Percentiles rank a stretch among this genome's conserved stretches.
These are phyloP conservation scores for Gallinago undulata DNA, from an alignment of 2,113 vertebrate genomes.

Conservation along the genomic window DNA sequence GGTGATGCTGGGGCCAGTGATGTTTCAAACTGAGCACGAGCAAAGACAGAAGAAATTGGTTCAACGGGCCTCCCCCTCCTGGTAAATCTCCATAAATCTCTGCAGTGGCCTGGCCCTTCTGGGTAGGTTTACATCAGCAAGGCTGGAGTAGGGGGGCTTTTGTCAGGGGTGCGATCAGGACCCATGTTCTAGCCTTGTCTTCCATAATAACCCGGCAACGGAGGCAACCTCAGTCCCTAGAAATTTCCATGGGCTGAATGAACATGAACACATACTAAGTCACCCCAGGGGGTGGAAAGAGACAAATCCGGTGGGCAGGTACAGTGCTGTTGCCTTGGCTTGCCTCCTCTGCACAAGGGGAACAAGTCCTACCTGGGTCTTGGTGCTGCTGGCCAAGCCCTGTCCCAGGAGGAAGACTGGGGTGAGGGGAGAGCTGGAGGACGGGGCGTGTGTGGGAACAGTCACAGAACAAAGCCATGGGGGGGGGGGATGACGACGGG, in stretches of 20 bases:
- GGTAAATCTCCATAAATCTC: neutral
- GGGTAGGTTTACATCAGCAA: neutral
- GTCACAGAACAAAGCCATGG: neutral
- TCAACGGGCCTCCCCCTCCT: neutral
- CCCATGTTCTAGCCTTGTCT: neutral
- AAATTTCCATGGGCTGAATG: neutral
- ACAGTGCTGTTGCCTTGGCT: rapidly evolving
- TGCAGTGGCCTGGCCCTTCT: neutral
- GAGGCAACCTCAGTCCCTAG: neutral
- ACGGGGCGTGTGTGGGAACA: neutral
- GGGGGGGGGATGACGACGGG: neutral
- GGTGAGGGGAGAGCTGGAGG: rapidly evolving
- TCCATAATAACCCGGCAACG: neutral
- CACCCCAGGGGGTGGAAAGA: neutral
- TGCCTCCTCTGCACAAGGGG: neutral
- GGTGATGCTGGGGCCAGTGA: neutral
- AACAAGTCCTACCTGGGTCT: neutral
- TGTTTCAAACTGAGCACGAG: neutral
- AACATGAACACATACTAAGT: rapidly evolving
- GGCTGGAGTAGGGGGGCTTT: neutral
- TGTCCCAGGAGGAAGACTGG: rapidly evolving
- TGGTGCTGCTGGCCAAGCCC: rapidly evolving
- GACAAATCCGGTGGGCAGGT: neutral
- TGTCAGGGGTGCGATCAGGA: neutral
- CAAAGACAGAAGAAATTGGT: neutral